Base-by-base conservation (phyloP, 2,888 invertebrate species). In the Apantesis nais region DNA sequence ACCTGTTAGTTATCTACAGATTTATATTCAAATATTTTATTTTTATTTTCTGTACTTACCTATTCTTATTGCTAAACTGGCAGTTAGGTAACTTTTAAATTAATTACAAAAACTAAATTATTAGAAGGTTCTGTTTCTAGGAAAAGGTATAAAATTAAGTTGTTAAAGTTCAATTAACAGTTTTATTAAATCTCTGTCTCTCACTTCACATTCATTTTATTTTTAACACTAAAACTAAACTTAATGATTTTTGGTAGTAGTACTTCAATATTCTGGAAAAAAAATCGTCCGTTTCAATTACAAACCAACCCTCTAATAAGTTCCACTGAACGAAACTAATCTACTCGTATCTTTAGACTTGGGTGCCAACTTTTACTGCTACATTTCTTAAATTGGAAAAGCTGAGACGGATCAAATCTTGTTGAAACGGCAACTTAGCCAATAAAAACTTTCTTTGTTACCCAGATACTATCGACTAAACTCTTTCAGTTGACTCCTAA, bases 381-480 rank as follows among this genome's bases (percentile, higher is more conserved):
- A 85, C 89, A 90, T 89, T 91, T 87, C 90, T 90, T 84, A 91
- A 92, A 94, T 94, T 93, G 92, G 93, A 92, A 91, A 89, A 89
- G 88, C 89, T 88, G 88, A 91, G 90, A 88, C 84, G 88, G 90
- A 86, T 90, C 90, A 89, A 89, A 90, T 89, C 83, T 77, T 79
- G 84, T 80, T 81, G 86, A 83, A 83, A 85, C 83, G 86, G 84
- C 86, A 93, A 93, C 88, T 94, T 93, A 80, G 80, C 84, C 84
- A 89, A 91, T 95, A 94, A 94, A 95, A 94, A 94, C 93, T 95
- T 94, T 93, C 93, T 93, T 94, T 93, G 93, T 93, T 94, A 94
- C 86, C 89, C 76, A 86, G 93, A 93, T 93, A 90, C 86, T 90
- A 92, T 92, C 92, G 85, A 86, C 77, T 84, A 84, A 90, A 92